phyloP scores from a whole-genome alignment of 2,113 vertebrate genomes.

The Rhea pennata region DNA sequence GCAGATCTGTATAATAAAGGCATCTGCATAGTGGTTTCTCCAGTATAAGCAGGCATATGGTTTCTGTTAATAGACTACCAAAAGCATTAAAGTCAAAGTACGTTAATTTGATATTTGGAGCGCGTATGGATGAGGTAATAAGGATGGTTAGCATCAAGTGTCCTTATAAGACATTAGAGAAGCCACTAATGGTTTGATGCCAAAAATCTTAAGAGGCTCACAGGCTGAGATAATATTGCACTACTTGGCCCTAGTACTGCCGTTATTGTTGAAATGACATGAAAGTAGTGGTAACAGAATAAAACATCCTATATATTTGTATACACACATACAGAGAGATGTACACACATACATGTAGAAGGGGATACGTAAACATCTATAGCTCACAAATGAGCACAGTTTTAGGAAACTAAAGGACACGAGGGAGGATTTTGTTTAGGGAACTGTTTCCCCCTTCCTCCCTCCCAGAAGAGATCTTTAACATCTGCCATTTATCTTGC shows the following conservation, averaged over 20 bases:
- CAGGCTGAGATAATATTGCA: background rate
- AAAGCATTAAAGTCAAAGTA: background rate
- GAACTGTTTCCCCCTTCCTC: background rate
- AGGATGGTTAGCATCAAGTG: background rate
- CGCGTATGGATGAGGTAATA: background rate
- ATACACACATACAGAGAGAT: background rate
- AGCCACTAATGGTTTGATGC: background rate
- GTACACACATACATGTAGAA: background rate
- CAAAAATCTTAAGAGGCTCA: background rate
- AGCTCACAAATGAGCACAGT: background rate
- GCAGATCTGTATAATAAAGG: background rate
- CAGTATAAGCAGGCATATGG: background rate
- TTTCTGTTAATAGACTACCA: background rate
- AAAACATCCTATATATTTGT: background rate
- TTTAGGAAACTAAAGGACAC: conserved; percentile 5
- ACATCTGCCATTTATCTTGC: background rate
- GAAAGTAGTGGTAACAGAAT: fast-evolving
- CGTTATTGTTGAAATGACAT: background rate
- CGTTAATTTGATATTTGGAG: background rate
- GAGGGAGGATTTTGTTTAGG: conserved; percentile 22
- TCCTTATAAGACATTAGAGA: background rate
- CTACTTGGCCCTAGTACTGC: background rate
- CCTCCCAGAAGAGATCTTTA: background rate
- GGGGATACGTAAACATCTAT: conserved; percentile 7
- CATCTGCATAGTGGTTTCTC: background rate